Conservation (phyloP, 2,113 vertebrate genomes). For the Vanacampus margaritifer region DNA sequence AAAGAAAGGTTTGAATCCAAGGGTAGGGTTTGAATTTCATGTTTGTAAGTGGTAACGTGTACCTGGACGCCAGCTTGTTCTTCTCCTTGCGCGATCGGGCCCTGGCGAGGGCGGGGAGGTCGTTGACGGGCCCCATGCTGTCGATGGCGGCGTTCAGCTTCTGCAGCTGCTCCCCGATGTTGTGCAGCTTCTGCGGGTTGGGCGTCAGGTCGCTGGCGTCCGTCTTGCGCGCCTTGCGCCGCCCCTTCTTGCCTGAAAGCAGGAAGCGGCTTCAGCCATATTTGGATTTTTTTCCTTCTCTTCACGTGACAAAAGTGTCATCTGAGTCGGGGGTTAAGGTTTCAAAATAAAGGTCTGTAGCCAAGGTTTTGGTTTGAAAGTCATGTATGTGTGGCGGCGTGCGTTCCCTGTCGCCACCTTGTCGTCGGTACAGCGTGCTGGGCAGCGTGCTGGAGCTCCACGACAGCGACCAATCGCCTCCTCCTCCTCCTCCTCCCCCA, state of each 20-base stretch:
- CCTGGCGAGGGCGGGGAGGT: constrained; percentile 68
- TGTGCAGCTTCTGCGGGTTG: constrained; percentile 72
- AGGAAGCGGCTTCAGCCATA: not conserved
- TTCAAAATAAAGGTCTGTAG: no score
- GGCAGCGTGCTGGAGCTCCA: constrained; percentile 75
- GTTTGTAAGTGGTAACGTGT: not conserved
- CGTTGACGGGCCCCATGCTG: constrained; percentile 71
- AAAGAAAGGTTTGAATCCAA: no score
- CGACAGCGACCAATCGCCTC: constrained; percentile 67
- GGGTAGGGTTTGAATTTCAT: no score
- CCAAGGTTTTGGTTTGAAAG: no score
- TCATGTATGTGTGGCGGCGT: not conserved
- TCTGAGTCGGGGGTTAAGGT: no score
- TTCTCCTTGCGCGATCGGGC: constrained; percentile 75
- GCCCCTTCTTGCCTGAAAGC: constrained; percentile 67
- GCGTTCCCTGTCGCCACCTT: constrained; percentile 45
- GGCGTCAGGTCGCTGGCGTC: constrained; percentile 75
- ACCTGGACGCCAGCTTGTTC: constrained; percentile 76
- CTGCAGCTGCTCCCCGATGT: constrained; percentile 74
- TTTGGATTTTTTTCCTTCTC: not conserved
- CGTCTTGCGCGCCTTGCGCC: constrained; percentile 72
- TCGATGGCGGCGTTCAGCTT: constrained; percentile 74
- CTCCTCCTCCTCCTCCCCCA: constrained; percentile 40
- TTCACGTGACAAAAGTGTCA: no score
- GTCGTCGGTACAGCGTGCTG: constrained; percentile 72